Percentiles rank a stretch among this genome's conserved stretches.
phyloP scores from a whole-genome alignment of 2,113 vertebrate genomes.

The Phyllostomus hastatus region DNA sequence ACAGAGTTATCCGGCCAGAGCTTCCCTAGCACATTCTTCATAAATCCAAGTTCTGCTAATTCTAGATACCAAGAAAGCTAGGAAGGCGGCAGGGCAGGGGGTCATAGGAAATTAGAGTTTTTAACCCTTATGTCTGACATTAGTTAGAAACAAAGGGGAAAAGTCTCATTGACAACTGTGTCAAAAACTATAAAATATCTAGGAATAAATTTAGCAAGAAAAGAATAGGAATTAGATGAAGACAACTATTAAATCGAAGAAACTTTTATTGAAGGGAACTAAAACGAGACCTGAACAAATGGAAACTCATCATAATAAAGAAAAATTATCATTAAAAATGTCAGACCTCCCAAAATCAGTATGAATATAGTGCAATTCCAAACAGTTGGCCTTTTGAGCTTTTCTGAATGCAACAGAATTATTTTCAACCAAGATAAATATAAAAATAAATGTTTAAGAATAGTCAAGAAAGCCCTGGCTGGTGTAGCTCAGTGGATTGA shows the following conservation, averaged over 20 bases:
- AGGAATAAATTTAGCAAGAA: conserved; percentile 18
- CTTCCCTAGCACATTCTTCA: neutral
- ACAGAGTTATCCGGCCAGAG: no score
- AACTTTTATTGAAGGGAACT: neutral
- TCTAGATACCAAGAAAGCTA: neutral
- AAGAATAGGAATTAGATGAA: neutral
- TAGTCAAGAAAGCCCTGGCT: neutral
- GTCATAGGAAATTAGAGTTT: neutral
- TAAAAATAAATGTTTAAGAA: conserved; percentile 21
- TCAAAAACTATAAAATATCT: conserved; percentile 16
- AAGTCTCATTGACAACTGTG: neutral
- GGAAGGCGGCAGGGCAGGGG: no score
- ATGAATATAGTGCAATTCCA: neutral
- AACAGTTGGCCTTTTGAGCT: neutral
- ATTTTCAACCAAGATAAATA: neutral
- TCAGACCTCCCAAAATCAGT: neutral
- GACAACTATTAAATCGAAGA: neutral
- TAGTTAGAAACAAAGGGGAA: neutral
- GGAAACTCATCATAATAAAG: neutral
- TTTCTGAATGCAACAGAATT: conserved; percentile 30
- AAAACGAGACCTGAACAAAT: neutral
- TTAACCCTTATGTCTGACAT: neutral
- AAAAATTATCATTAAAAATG: neutral
- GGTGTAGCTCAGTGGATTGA: no score
- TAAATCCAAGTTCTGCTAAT: conserved; percentile 34